These are phyloP conservation scores for Chaetophractus vellerosus DNA, from an alignment of 2,797 vertebrate genomes.

Conservation along the genomic window DNA sequence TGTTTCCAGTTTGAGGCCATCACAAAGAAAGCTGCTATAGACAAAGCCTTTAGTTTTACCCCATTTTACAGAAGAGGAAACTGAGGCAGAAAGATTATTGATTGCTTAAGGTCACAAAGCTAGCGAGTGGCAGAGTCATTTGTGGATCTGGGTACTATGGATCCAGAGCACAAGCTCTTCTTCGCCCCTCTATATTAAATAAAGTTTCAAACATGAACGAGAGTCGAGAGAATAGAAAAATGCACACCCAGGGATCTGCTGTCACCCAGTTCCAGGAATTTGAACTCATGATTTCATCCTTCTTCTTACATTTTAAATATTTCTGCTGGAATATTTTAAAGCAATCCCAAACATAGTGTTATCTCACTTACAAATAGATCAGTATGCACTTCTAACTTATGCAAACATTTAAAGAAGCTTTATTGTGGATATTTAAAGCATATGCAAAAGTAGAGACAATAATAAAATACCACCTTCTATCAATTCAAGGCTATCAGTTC, in stretches of 20 bases:
- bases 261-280: not conserved
- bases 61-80: not conserved
- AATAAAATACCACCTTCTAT: no score
- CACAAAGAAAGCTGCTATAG: not conserved
- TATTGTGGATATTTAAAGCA: not conserved
- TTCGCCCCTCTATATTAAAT: not conserved
- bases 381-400: not conserved
- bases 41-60: not conserved
- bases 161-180: not conserved
- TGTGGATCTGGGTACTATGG: not conserved
- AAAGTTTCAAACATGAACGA: not conserved
- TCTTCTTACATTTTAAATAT: not conserved
- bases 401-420: not conserved
- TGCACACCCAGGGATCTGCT: fast-evolving
- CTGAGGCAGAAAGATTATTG: not conserved
- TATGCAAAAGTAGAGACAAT: not conserved
- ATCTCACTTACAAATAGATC: not conserved
- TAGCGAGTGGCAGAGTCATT: not conserved
- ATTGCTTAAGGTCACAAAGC: not conserved
- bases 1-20: not conserved
- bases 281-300: not conserved
- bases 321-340: not conserved
- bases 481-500: not conserved
- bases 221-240: not conserved
- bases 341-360: not conserved